phyloP scores from a whole-genome alignment of 2,113 vertebrate species.

The Cheirogaleus medius region DNA sequence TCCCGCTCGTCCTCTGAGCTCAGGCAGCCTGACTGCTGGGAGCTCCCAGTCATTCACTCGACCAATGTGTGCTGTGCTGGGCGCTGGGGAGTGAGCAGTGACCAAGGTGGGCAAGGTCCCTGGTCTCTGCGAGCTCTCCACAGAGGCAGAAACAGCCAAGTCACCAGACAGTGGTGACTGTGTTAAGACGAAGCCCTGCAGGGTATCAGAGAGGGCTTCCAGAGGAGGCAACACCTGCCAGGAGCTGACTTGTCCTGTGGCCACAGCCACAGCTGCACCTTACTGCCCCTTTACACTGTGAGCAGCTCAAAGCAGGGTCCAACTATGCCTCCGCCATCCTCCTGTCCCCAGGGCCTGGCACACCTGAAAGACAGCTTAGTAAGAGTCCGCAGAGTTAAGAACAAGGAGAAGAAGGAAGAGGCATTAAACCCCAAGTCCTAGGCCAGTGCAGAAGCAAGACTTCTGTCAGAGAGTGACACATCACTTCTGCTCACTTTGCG shows the following conservation, averaged over 20 bases:
- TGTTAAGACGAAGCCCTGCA: not conserved
- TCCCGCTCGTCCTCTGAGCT: not conserved
- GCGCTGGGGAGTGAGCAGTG: not conserved
- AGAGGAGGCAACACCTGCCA: not conserved
- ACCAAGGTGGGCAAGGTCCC: not conserved
- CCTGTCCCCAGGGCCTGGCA: not conserved
- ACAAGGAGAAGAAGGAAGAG: not conserved
- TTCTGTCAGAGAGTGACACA: rapidly evolving
- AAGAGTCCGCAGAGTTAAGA: not conserved
- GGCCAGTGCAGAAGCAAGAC: not conserved
- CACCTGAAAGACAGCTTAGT: not conserved
- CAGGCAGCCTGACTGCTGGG: not conserved
- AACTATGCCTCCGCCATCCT: not conserved
- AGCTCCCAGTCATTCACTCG: not conserved
- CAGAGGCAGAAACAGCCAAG: not conserved
- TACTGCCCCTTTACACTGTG: not conserved
- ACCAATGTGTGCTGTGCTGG: not conserved
- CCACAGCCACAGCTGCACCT: not conserved
- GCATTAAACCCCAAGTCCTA: not conserved
- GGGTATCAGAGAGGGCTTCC: no score
- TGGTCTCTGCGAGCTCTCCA: not conserved
- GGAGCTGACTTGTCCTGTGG: not conserved
- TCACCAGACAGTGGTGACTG: no score
- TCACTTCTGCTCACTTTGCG: not conserved
- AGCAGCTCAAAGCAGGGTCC: not conserved